Evolutionary conservation across 2,797 vertebrate species (phyloP).

Genomic region (Tolypeutes matacus): DNA sequence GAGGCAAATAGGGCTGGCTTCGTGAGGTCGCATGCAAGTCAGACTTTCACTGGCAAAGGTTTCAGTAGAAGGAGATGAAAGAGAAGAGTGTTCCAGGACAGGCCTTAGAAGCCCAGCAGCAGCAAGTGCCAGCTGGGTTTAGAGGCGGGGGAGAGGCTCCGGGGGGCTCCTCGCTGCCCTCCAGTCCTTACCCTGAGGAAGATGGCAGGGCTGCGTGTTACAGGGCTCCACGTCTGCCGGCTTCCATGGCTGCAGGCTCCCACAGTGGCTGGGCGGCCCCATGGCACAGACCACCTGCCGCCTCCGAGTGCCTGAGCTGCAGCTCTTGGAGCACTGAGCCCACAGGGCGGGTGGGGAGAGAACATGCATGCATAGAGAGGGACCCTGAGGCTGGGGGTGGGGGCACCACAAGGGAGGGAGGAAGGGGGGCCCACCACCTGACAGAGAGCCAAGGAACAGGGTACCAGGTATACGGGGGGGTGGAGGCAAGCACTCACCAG

Average conservation of each 20-base stretch:
- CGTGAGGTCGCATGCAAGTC: accelerated
- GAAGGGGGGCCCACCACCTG: accelerated
- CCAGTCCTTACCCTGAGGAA: slow-evolving; percentile 91
- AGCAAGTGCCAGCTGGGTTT: not conserved
- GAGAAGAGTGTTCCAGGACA: not conserved
- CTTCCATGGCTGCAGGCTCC: slow-evolving; percentile 86
- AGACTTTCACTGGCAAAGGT: not conserved
- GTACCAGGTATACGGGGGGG: accelerated
- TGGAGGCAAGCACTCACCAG: slow-evolving; percentile 89
- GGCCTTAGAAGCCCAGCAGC: not conserved
- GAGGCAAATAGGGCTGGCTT: no score
- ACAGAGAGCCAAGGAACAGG: not conserved
- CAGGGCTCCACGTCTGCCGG: slow-evolving; percentile 92
- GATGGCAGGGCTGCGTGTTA: slow-evolving; percentile 93
- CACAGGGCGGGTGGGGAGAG: slow-evolving; percentile 29
- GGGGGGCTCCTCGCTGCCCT: not conserved
- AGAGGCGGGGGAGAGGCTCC: not conserved
- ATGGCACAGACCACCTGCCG: slow-evolving; percentile 95
- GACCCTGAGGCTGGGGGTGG: not conserved
- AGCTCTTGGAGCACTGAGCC: slow-evolving; percentile 95
- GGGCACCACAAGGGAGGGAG: not conserved
- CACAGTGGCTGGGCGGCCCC: slow-evolving; percentile 89
- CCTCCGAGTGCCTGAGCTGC: slow-evolving; percentile 91
- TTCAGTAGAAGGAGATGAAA: accelerated
- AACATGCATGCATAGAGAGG: not conserved